Percentiles rank a stretch among this genome's conserved stretches.
These are phyloP conservation scores for Noctilio leporinus DNA, from an alignment of 2,113 vertebrate species.

Conservation along the genomic window DNA sequence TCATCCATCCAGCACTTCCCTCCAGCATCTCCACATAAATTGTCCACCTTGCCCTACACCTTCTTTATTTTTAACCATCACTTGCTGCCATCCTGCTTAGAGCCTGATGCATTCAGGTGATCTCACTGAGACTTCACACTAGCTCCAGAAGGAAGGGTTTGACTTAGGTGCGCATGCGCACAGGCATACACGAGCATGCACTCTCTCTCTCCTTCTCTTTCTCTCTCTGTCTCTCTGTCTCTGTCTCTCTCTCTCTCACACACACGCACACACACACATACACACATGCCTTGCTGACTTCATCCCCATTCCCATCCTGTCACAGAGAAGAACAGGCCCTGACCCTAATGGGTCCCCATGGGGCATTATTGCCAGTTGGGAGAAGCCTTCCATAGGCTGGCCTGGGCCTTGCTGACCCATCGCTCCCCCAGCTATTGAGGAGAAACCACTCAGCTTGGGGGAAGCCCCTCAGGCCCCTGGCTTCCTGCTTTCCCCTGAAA, in stretches of 20 bases:
- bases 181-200: background rate
- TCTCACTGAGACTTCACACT: slow-evolving; percentile 60
- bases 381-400: background rate
- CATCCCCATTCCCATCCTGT: background rate
- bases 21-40: background rate
- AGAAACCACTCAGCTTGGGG: background rate
- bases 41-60: background rate
- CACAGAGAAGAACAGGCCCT: background rate
- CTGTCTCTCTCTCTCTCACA: too few relatives aligned
- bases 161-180: fast-evolving
- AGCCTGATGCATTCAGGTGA: slow-evolving; percentile 57
- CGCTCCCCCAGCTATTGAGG: background rate
- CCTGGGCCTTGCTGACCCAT: background rate
- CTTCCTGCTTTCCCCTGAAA: background rate
- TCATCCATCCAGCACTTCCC: background rate
- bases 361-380: background rate
- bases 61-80: slow-evolving; percentile 56
- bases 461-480: background rate
- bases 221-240: too few relatives aligned
- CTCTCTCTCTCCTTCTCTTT: too few relatives aligned
- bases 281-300: background rate
- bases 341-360: background rate
- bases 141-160: slow-evolving; percentile 35
- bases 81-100: slow-evolving; percentile 18
- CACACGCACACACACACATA: background rate